Evolutionary conservation across 1,140 invertebrate genomes (phyloP), one percentile per base, ranked within the genome.

Genomic region (Hesperophylax magnus): DNA sequence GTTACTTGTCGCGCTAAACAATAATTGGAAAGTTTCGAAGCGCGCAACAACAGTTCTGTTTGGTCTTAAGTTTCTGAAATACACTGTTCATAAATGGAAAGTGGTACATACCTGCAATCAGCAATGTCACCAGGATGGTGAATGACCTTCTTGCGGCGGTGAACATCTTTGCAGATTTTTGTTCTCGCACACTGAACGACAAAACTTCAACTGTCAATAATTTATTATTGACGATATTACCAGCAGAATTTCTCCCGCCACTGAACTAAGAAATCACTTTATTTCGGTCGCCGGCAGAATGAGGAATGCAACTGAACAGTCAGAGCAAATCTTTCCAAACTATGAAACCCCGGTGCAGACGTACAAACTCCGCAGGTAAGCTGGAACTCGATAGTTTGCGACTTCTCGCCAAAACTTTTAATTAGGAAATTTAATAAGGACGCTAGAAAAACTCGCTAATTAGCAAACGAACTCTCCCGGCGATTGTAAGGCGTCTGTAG

Each of bases 401-500:
- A 34, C 34, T 39, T 61, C 15, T 61, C 58, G 24, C 24, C 39
- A 27, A 22, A 67, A 65, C 61, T 39, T 67, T 67, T 67, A 67
- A 67, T 67, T 67, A 9, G 31, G 63, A 72, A 72, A 72, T 72
- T 52, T 53, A 53, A 53, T 54, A 72, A 72, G 18, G 18, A 54
- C 69, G 69, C 47, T 14, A 72, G 9, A 47, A 67, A 72, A 72
- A 72, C 69, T 72, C 69, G 54, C 69, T 72, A 53, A 72, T 54
- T 53, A 14, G 54, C 7, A n/a, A 31, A n/a, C 18, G 24, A 61
- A 20, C 17, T 20, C 11, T 22, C 18, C 58, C 27, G 63, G 63
- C 63, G 22, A 67, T 27, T 67, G 63, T 31, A 31, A 31, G 18
- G 58, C 58, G 58, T 61, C 58, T 24, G 63, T 22, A 39, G 47